Evolutionary conservation across 2,888 invertebrate species (phyloP), one percentile per base, ranked within the genome.

Genomic region (Eulithis prunata): DNA sequence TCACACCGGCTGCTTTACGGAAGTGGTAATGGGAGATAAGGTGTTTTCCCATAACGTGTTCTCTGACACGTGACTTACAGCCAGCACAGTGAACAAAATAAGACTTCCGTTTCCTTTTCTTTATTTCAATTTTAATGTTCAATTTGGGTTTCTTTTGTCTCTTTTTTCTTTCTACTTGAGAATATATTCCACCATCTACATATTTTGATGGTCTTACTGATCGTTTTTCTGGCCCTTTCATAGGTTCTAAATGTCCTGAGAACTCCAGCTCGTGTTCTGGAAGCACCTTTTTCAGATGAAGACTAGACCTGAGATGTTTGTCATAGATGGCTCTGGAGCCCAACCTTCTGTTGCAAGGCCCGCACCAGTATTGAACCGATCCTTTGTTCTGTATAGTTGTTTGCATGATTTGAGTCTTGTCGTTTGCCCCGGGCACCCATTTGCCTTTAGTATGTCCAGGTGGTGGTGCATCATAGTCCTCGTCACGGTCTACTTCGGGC

Each of bases 1-100:
- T 89, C 53, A 92, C 89, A 58, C 95, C 94, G 66, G 94, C 94
- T 68, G 96, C 95, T 80, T 96, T 96, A 68, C 96, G 94, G 77
- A 96, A 96, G 85, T 98, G 98, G 83, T 96, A 97, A 82, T 96
- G 96, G 0, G 97, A 97, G 75, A 98, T 96, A 67, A 98, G 93
- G 89, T 97, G 97, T 81, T 97, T 97, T 47, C 97, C 97, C 90
- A 97, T 95, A 71, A 96, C 88, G 76, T 95, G 94, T 6, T 94
- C 93, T 65, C 94, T 94, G 51, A 97, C 95, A 70, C 95, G 94
- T 41, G 95, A 95, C 64, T 94, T 94, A 78, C 97, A 97, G 54
- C 96, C 95, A 58, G 95, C 94, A 81, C 97, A 97, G 73, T 94
- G 94, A 0, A 95, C 89, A 64, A 94, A 94, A 65, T 93, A 92